Evolutionary conservation across 2,888 invertebrate species (phyloP), one percentile per base, ranked within the genome.

Genomic region (Liopterus haemorrhoidalis): DNA sequence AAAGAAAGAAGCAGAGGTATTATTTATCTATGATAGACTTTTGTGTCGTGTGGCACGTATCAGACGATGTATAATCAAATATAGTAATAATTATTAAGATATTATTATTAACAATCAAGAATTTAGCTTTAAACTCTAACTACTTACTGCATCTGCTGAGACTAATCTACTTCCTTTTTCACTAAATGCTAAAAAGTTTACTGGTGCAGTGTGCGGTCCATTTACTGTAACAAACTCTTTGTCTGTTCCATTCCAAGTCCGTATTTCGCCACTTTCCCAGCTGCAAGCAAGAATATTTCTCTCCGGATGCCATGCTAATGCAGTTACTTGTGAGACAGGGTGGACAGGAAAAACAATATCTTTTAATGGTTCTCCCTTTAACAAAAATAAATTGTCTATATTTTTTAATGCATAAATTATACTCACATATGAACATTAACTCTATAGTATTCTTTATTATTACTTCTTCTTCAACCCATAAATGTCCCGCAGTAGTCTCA

Each of bases 241-340:
- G 45, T 72, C 73, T 31, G 75, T 74, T n/a, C 79, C 81, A 50
- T 82, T 81, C 88, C 90, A 90, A 27, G 90, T 78, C 58, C 82
- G 79, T 4, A 96, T 72, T 61, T 92, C 91, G 5, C 95, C 95
- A 59, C 83, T 90, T 69, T 93, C 92, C 91, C 93, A 95, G 3
- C 91, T 92, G 28, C 85, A 84, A 2, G 85, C 85, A 39, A 96
- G 68, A 45, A 91, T 73, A 43, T 81, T 80, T 59, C 83, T 78
- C 38, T 80, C 81, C 1, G 95, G 93, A 68, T 96, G 95, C 95
- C 96, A 96, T 2, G 81, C 76, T 22, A 92, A 64, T 2, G 85
- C 79, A 11, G 88, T 85, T 1, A 86, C 85, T 72, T 89, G 89
- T 39, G 85, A 84, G 11, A 82, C 80, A 16, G 82, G 67, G 58